Percentiles rank a stretch among this genome's conserved stretches.
phyloP scores from a whole-genome alignment of 2,113 vertebrate genomes.

The Rafetus swinhoei region DNA sequence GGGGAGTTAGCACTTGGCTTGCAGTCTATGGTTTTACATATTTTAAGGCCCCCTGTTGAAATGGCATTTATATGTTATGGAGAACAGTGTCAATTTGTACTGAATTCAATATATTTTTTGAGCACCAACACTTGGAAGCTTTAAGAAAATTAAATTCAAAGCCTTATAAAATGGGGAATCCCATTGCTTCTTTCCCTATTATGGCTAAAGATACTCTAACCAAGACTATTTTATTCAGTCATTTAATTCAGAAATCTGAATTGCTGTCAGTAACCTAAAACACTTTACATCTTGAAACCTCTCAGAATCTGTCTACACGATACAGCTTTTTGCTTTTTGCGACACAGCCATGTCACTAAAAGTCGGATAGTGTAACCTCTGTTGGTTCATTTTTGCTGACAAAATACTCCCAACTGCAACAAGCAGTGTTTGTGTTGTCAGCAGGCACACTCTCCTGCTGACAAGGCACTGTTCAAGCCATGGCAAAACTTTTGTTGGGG shows the following conservation, averaged over 20 bases:
- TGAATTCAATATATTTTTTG: neutral
- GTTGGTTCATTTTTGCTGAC: too few relatives aligned
- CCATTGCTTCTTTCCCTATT: neutral
- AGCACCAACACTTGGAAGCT: neutral
- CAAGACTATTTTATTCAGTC: neutral
- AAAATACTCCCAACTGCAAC: too few relatives aligned
- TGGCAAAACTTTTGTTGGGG: too few relatives aligned
- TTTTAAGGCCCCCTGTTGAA: neutral
- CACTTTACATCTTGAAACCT: slow-evolving; percentile 49
- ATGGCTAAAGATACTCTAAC: neutral
- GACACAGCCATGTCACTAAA: too few relatives aligned
- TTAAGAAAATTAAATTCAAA: neutral
- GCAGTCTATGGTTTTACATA: neutral
- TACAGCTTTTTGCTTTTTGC: too few relatives aligned
- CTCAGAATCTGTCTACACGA: neutral
- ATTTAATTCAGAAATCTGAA: slow-evolving; percentile 8
- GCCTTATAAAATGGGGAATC: neutral
- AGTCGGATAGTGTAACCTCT: too few relatives aligned
- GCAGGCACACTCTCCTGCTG: too few relatives aligned
- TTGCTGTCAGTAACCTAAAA: slow-evolving; percentile 30
- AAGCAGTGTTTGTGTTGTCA: too few relatives aligned
- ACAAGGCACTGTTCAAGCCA: too few relatives aligned
- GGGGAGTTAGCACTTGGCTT: slow-evolving; percentile 22
- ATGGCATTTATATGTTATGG: neutral
- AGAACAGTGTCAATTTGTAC: fast-evolving